Evolutionary conservation across 2,797 vertebrate genomes (phyloP).

Genomic region (Anableps anableps): DNA sequence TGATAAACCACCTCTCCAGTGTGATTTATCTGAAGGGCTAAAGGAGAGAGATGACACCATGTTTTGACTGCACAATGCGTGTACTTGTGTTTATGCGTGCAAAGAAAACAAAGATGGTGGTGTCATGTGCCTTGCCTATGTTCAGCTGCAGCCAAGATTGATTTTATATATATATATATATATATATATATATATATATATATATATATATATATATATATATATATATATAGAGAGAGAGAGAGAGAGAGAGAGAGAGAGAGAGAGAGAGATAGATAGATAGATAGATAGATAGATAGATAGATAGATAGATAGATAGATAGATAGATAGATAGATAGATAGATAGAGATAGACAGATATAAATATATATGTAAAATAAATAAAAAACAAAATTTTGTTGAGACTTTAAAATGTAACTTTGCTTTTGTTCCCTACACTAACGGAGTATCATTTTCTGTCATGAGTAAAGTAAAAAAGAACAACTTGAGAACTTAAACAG

Average conservation of each 20-base stretch:
- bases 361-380: too few relatives aligned
- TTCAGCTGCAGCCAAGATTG: slow-evolving; percentile 61
- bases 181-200: neutral
- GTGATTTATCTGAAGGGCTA: slow-evolving; percentile 75
- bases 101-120: slow-evolving; percentile 47
- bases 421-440: neutral
- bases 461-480: neutral
- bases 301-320: too few relatives aligned
- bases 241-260: too few relatives aligned
- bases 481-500: neutral
- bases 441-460: neutral
- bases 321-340: too few relatives aligned
- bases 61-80: neutral
- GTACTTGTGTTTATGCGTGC: neutral
- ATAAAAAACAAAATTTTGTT: neutral
- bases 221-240: too few relatives aligned
- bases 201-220: neutral
- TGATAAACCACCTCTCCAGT: slow-evolving; percentile 72
- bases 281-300: too few relatives aligned
- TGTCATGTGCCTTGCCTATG: slow-evolving; percentile 51
- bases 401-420: neutral
- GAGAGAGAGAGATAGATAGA: too few relatives aligned
- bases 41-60: slow-evolving; percentile 27
- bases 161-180: slow-evolving; percentile 32
- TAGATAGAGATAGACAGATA: too few relatives aligned